Base-by-base conservation (phyloP, 30 jellyfish, hydroid and myxozoan genomes). In the Hydractinia echinata region DNA sequence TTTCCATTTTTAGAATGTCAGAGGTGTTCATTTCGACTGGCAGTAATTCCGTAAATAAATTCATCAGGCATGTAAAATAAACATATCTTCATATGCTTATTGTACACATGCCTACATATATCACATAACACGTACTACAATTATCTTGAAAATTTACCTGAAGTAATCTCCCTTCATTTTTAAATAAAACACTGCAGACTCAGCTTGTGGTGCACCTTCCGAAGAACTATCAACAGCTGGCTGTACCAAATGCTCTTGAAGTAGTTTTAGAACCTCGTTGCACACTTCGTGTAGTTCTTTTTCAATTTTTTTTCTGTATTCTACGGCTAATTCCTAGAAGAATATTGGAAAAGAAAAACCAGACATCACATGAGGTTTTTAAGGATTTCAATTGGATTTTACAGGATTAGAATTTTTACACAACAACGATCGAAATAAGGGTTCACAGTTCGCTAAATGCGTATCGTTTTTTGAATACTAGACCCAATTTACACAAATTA, bases 91-190 rank as follows among this genome's bases (percentile, higher is more conserved):
- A 58, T 16, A 11, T 58, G 69, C 69, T 58, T 58, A 0, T 11
- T 58, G 44, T 30, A 30, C 44, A 58, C 69, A 58, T 58, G 19
- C 19, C 69, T 58, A 58, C 15, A 16, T 58, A 16, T n/a, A 11
- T 58, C 15, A 58, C 18, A 58, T 58, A 58, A 11, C 69, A 58
- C 19, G 18, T 16, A 16, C 1, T 11, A 58, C 15, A 58, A 58
- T 11, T 16, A 58, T 58, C 2, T 58, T 58, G 3, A 2, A 58
- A 3, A 58, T 58, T 77, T 18, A 77, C 85, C 85, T 67, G 92
- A 72, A 88, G 88, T 94, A 94, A 72, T 94, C 99, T 5, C 99
- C 99, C 58, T 94, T 87, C 99, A 94, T 94, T 82, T 94, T 94
- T 78, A 94, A 84, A 55, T 88, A 94, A 86, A 94, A 94, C 8